phyloP scores from a whole-genome alignment of 2,888 invertebrate genomes.

The Acanthosepion lycidas region DNA sequence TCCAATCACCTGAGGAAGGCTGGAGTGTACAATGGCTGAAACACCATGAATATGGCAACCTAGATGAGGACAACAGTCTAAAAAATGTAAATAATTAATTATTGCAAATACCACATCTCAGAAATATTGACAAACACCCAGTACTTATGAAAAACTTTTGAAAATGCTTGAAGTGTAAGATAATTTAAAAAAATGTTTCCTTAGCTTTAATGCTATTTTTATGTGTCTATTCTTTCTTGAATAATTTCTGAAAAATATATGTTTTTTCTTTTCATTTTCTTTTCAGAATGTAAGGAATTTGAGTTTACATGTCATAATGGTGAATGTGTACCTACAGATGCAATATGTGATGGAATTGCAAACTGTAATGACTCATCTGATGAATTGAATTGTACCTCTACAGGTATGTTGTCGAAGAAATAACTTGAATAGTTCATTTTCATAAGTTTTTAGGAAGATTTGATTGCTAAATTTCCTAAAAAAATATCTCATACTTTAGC shows the following conservation, averaged over 20 bases:
- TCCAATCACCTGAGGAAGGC: no score
- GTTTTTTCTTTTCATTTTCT: background rate
- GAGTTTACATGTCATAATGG: conserved; percentile 25
- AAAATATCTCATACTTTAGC: background rate
- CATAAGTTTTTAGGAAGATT: background rate
- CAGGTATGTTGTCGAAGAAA: background rate
- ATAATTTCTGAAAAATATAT: background rate
- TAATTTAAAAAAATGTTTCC: background rate
- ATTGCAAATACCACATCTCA: no score
- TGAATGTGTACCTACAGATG: background rate
- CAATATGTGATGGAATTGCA: background rate
- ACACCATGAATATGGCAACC: no score
- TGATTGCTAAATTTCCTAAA: background rate
- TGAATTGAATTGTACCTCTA: background rate
- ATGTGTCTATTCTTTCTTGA: background rate
- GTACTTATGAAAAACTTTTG: no score
- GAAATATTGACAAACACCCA: no score
- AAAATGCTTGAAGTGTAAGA: no score
- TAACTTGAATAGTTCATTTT: background rate
- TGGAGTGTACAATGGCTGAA: no score
- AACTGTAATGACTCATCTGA: conserved; percentile 37
- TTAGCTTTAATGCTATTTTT: background rate
- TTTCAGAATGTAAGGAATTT: background rate
- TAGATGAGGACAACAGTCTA: no score
- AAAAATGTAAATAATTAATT: no score